phyloP scores from a whole-genome alignment of 1,140 invertebrate genomes.

The Drosophila triauraria region DNA sequence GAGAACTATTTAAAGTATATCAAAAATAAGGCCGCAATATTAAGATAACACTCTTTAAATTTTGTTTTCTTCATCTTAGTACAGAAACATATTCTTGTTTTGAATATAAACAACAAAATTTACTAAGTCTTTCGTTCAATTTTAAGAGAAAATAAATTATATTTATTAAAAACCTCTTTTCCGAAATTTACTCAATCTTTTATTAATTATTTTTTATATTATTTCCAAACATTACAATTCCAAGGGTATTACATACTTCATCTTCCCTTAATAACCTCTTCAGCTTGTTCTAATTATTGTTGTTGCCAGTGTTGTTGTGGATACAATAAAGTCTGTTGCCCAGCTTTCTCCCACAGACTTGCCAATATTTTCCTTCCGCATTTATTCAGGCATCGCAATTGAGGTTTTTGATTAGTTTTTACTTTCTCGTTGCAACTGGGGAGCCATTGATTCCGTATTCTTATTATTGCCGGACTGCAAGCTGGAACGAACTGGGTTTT shows the following conservation, averaged over 20 bases:
- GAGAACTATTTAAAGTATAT: no score
- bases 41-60: no score
- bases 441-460: constrained; percentile 53
- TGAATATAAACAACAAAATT: no score
- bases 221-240: not conserved
- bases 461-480: constrained; percentile 25
- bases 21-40: no score
- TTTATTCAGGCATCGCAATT: constrained; percentile 62
- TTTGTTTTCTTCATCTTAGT: no score
- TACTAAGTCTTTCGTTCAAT: not conserved
- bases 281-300: constrained; percentile 49
- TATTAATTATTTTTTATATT: no score
- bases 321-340: constrained; percentile 43
- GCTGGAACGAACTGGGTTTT: constrained; percentile 11
- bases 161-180: not conserved
- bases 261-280: not conserved
- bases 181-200: not conserved
- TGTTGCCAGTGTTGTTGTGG: constrained; percentile 32
- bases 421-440: constrained; percentile 39
- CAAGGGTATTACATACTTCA: constrained; percentile 22
- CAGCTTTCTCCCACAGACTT: constrained; percentile 53
- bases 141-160: no score
- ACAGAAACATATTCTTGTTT: no score
- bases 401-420: constrained; percentile 71
- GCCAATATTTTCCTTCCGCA: constrained; percentile 54